Evolutionary conservation across 2,797 vertebrate species (phyloP), one percentile per base, ranked within the genome.

Genomic region (Crenichthys baileyi): DNA sequence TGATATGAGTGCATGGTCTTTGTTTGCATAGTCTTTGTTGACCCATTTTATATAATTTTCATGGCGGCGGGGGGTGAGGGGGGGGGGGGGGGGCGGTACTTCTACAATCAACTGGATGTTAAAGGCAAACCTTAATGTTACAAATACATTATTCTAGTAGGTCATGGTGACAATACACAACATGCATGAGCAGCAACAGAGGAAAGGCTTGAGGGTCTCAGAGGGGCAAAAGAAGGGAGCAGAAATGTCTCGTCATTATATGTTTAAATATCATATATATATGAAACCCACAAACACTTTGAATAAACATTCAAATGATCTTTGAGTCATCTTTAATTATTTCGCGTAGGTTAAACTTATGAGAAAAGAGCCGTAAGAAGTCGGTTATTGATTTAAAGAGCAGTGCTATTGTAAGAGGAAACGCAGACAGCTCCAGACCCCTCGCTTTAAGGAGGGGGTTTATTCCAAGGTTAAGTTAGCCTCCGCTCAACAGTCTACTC

Each of bases 391-490:
- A 39, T 81, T 74, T 77, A 7, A 15, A 16, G 48, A 63, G 24
- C 26, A 31, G 68, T 67, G 8, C n/a, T 26, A 68, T 58, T 65
- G 50, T 36, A 18, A 60, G 26, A 18, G 13, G 20, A 53, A 26
- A 56, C 18, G 60, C 78, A 76, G 78, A 78, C 53, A 51, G 50
- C 56, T 31, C 48, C 78, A 88, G 82, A 82, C 51, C 44, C 48
- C 36, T 36, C 39, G 48, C 75, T 75, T 48, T 73, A 36, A 48
- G 26, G 31, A 39, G 63, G 75, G 51, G 22, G 22, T 75, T 84
- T 79, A 70, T 83, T 87, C 93, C 91, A 93, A 94, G 93, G 93
- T 94, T 92, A 93, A 93, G 41, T 94, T 86, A 78, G 77, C 91
- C 79, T 70, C 78, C 13, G 88, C 83, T 92, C 93, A 93, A 94